Base-by-base conservation (phyloP, 2,888 invertebrate species). In the Parasteatoda lunata region DNA sequence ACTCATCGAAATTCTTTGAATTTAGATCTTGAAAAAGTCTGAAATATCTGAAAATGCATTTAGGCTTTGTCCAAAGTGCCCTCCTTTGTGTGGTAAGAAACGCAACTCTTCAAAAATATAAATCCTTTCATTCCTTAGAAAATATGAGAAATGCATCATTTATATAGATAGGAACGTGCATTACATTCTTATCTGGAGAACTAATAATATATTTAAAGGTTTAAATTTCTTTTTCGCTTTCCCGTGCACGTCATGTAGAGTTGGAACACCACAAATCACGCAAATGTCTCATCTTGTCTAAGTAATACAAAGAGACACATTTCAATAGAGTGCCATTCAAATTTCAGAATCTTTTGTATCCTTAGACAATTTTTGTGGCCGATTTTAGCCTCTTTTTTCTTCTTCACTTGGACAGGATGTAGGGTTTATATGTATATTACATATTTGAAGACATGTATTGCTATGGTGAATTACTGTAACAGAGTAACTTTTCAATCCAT, bases 171-270 rank as follows among this genome's bases (percentile, higher is more conserved):
- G 9, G 59, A 69, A 78, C 70, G 78, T 70, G 70, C 51, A 54
- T 54, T 59, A n/a, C 81, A 75, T 75, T 73, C 81, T 54, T 51
- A 66, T 30, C 9, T 66, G 15, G 73, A 75, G n/a, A 66, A 48
- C 49, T 81, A 69, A 75, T 81, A 81, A 81, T 81, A 75, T 81
- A 81, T 81, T 81, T 75, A 81, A 54, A 81, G 81, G 68, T 75
- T 68, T 66, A 66, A 75, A 69, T 81, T 81, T 81, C 75, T 52
- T 30, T 30, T 72, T 80, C 73, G 66, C n/a, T 72, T 30, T 54
- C 48, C 49, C 1, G 5, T 6, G 81, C 81, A 81, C 81, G 81
- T 45, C 51, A 75, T 75, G 30, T 52, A 30, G n/a, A 59, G 66
- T 73, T 47, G 80, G 66, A 80, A 51, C 69, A 30, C 68, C 68